Evolutionary conservation across 2,113 vertebrate species (phyloP), one percentile per base, ranked within the genome.

Genomic region (Alligator sinensis): DNA sequence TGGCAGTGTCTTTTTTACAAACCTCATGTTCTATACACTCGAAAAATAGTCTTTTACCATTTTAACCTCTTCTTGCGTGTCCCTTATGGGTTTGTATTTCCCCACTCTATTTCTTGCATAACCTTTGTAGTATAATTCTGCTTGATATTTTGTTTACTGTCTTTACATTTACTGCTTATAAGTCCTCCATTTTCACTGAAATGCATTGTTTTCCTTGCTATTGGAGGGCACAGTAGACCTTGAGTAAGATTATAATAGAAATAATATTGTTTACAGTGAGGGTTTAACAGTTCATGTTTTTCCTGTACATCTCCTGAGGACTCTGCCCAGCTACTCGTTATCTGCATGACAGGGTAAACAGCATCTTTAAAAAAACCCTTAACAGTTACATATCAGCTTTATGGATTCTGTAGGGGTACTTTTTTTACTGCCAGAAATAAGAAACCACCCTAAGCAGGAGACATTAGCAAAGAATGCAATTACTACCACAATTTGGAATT

Each of bases 141-240:
- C 87, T 17, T 80, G 30, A 82, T 90, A 79, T 82, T 89, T 86
- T 82, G 91, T 74, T 92, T 86, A 55, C 58, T 80, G 90, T 92
- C 60, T 93, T 96, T 22, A 60, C 54, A 68, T 89, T 91, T 11
- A 21, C 77, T 82, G 59, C 54, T 91, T 80, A 7, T 21, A 22
- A 21, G 4, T 38, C 68, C 47, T 74, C 34, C 34, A 24, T 72
- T 38, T 38, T 70, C 28, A 30, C 22, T 72, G 68, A 85, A 12
- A 14, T 28, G 91, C 68, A 81, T 38, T 90, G 16, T 72, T 47
- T 72, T 38, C 70, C 19, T 22, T 4, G 38, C 70, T 14, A 34
- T 72, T 38, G 24, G 5, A 58, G 22, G 85, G 70, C 82, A 86
- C 9, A 74, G 18, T 21, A 12, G 54, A 60, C 38, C 13, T 58